phyloP scores from a whole-genome alignment of 64 coral and sea anemone species.

The Actinia equina region DNA sequence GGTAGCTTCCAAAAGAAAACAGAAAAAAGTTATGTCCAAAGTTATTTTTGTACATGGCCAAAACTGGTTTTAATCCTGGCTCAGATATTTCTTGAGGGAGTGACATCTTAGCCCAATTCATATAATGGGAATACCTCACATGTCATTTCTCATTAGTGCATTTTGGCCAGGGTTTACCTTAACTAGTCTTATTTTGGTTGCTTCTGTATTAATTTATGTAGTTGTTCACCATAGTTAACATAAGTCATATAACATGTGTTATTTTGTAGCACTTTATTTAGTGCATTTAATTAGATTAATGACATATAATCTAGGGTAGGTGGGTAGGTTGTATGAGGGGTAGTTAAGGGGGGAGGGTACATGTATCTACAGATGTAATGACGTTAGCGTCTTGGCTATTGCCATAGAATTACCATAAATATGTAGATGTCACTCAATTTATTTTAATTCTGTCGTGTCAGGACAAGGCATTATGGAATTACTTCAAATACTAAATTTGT shows the following conservation, averaged over 20 bases:
- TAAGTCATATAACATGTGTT: neutral
- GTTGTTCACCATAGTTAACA: neutral
- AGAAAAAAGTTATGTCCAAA: neutral
- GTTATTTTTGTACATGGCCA: neutral
- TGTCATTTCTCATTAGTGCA: too few relatives aligned
- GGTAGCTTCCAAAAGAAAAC: neutral
- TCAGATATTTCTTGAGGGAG: neutral
- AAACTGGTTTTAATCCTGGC: neutral
- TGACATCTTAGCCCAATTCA: too few relatives aligned
- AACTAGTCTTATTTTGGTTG: neutral
- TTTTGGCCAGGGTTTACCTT: neutral
- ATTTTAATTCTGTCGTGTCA: too few relatives aligned
- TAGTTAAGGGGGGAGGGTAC: neutral
- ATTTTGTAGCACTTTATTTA: neutral
- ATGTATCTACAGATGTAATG: neutral
- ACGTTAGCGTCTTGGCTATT: too few relatives aligned
- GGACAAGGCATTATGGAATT: too few relatives aligned
- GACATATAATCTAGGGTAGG: neutral
- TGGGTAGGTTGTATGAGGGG: neutral
- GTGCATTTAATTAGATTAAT: neutral
- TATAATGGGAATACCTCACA: too few relatives aligned
- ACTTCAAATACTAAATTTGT: too few relatives aligned
- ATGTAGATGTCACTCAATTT: too few relatives aligned
- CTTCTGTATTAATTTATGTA: neutral
- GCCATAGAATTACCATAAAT: too few relatives aligned